Percentiles rank a stretch among this genome's conserved stretches.
These are phyloP conservation scores for Atractosteus spatula DNA, from an alignment of 2,113 vertebrate genomes.

Conservation along the genomic window DNA sequence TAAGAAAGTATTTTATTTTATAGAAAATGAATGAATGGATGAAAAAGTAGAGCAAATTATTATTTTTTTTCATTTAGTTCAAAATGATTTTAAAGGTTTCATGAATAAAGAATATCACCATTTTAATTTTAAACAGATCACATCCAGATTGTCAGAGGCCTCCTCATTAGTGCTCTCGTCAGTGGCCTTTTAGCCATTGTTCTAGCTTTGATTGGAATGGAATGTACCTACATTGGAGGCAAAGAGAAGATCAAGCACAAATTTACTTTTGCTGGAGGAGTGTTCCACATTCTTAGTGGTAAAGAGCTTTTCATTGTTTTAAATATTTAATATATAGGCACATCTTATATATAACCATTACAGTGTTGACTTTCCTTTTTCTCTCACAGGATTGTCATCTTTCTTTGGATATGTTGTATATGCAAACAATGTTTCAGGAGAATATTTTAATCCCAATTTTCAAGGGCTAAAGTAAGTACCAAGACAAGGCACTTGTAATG, in stretches of 20 bases:
- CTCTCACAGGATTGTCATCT: neutral
- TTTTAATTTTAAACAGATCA: slow-evolving; percentile 40
- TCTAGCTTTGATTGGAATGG: slow-evolving; percentile 66
- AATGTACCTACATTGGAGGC: slow-evolving; percentile 69
- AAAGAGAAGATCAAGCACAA: slow-evolving; percentile 1
- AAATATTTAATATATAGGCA: too few species aligned
- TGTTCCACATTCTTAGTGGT: too few species aligned
- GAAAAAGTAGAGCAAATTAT: neutral
- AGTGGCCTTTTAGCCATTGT: slow-evolving; percentile 54
- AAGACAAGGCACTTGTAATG: neutral
- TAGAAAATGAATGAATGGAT: neutral
- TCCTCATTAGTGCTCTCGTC: slow-evolving; percentile 55
- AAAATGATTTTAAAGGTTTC: too few species aligned
- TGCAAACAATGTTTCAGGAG: neutral
- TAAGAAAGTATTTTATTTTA: neutral
- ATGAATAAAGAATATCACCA: too few species aligned
- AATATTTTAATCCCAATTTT: neutral
- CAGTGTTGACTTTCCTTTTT: too few species aligned
- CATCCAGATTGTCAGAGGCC: slow-evolving; percentile 57
- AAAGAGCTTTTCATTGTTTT: too few species aligned
- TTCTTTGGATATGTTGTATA: neutral
- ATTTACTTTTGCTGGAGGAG: too few species aligned
- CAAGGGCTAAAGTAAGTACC: neutral
- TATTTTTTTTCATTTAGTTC: neutral
- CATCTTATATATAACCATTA: too few species aligned